phyloP scores from a whole-genome alignment of 2,113 vertebrate species.

The Maccullochella peelii region DNA sequence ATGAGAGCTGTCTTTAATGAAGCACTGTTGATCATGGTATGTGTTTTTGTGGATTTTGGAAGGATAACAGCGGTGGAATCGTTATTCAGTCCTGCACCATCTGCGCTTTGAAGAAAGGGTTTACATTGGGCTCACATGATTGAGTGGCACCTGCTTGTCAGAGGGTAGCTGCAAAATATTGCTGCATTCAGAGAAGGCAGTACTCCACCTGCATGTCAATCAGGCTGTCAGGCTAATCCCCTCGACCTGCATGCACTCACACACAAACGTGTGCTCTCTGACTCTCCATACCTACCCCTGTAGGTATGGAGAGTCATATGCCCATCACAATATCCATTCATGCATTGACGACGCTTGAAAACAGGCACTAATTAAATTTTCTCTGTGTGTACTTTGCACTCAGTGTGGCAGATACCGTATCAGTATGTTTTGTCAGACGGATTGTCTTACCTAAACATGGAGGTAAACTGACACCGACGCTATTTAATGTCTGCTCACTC shows the following conservation, averaged over 20 bases:
- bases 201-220: slow-evolving; percentile 89
- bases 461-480: slow-evolving; percentile 42
- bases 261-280: slow-evolving; percentile 14
- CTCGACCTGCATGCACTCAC: slow-evolving; percentile 57
- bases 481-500: slow-evolving; percentile 48
- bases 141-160: slow-evolving; percentile 92
- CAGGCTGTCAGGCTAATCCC: slow-evolving; percentile 77
- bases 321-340: slow-evolving; percentile 52
- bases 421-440: slow-evolving; percentile 36
- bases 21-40: not conserved
- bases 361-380: slow-evolving; percentile 61
- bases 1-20: slow-evolving; percentile 28
- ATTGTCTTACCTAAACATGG: slow-evolving; percentile 46
- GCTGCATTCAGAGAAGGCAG: slow-evolving; percentile 79
- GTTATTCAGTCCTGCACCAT: slow-evolving; percentile 86
- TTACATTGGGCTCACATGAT: slow-evolving; percentile 78
- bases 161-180: slow-evolving; percentile 88
- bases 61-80: slow-evolving; percentile 68
- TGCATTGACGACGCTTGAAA: slow-evolving; percentile 35
- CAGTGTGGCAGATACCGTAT: slow-evolving; percentile 24
- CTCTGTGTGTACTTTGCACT: slow-evolving; percentile 26
- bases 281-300: slow-evolving; percentile 34
- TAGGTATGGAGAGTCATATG: slow-evolving; percentile 56
- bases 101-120: slow-evolving; percentile 83
- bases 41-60: slow-evolving; percentile 28